Evolutionary conservation across 2,113 vertebrate species (phyloP), one percentile per base, ranked within the genome.

Genomic region (Apodemus sylvaticus): DNA sequence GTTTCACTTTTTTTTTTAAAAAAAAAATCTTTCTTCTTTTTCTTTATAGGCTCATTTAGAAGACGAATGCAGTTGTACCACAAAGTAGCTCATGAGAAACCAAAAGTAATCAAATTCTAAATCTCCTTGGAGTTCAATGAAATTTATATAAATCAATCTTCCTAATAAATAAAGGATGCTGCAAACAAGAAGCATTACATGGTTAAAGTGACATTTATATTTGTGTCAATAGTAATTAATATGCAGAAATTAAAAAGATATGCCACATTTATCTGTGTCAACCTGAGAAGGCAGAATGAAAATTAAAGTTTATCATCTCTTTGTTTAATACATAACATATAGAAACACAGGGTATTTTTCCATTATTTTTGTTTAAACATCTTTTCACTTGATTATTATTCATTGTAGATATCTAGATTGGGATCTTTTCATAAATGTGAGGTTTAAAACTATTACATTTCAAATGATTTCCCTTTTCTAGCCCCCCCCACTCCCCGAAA

Each of bases 71-170:
- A 82, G 16, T 55, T 88, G 36, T 20, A 42, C 68, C n/a, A 78
- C 34, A 51, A 70, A 86, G 36, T 53, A 95, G 9, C 26, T 82
- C 31, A 76, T 39, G 36, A 73, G 55, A 87, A 91, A 66, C 12
- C 55, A 82, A 96, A 91, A 76, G 17, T 58, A 87, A 55, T 82
- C 55, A 91, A 87, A 87, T 87, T 74, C 74, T 53, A 93, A 91
- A n/a, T 74, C 53, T 85, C 85, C 71, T 60, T 90, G 39, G 48
- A 70, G 20, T 77, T 82, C 42, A 74, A 26, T 64, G 24, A 85
- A 79, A 73, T 85, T 55, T 74, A 26, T 92, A 42, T 34, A 55
- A 64, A 79, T 94, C n/a, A 68, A 71, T 87, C 42, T 24, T 87
- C 16, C 34, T 53, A 86, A 87, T 87, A 90, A 81, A 90, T 51